These are phyloP conservation scores for Brachionus plicatilis DNA, from an alignment of 1,140 invertebrate genomes.

Conservation along the genomic window DNA sequence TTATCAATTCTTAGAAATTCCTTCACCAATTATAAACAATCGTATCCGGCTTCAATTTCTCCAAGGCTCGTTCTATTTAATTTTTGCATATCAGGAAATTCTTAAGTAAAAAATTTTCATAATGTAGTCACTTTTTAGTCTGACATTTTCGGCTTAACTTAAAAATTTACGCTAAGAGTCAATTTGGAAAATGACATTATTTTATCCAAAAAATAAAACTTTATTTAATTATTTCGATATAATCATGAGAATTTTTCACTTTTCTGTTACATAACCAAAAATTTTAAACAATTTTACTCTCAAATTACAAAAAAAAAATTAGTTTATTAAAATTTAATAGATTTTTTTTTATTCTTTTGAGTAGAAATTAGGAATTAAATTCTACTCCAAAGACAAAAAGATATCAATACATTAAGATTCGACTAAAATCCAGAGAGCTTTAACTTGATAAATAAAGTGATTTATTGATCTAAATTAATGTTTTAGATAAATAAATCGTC, in stretches of 20 bases:
- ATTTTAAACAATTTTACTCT: too few relatives aligned
- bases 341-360: too few relatives aligned
- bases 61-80: neutral
- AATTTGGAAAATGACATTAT: too few relatives aligned
- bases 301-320: too few relatives aligned
- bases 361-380: neutral
- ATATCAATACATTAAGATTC: neutral
- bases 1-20: neutral
- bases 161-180: too few relatives aligned
- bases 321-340: too few relatives aligned
- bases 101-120: neutral
- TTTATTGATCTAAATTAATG: neutral
- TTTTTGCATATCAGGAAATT: neutral
- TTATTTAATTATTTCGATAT: too few relatives aligned
- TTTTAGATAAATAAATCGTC: neutral
- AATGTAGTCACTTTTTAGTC: neutral
- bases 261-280: too few relatives aligned
- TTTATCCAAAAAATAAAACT: too few relatives aligned
- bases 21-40: neutral
- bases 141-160: too few relatives aligned
- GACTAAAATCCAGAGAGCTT: neutral
- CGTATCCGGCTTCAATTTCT: neutral
- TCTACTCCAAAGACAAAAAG: neutral
- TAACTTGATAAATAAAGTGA: neutral
- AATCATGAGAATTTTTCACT: too few relatives aligned